Conservation (phyloP, 2,888 invertebrate species). For the Catocala nupta region DNA sequence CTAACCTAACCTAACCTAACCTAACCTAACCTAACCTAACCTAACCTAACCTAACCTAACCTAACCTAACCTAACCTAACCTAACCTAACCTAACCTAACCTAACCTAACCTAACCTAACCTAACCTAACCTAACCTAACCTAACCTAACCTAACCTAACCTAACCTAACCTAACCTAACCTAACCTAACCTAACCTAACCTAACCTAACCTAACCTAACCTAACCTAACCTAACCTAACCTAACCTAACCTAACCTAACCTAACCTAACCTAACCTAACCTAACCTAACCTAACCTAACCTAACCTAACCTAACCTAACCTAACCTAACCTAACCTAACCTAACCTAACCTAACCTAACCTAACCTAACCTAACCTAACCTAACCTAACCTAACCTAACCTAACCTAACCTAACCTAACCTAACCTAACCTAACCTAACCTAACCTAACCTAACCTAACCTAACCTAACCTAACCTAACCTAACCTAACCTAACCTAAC, state of each 20-base stretch:
- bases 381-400: slow-evolving; percentile 27
- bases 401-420: slow-evolving; percentile 24
- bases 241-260: slow-evolving; percentile 19
- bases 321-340: slow-evolving; percentile 21
- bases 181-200: slow-evolving; percentile 20
- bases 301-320: slow-evolving; percentile 16
- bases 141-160: slow-evolving; percentile 29
- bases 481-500: slow-evolving; percentile 34
- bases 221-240: slow-evolving; percentile 23
- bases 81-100: slow-evolving; percentile 32
- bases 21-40: slow-evolving; percentile 47
- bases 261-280: slow-evolving; percentile 10
- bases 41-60: slow-evolving; percentile 43
- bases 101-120: slow-evolving; percentile 18
- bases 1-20: slow-evolving; percentile 49
- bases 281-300: slow-evolving; percentile 23
- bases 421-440: slow-evolving; percentile 29
- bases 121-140: slow-evolving; percentile 27
- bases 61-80: slow-evolving; percentile 27
- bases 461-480: slow-evolving; percentile 36
- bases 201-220: slow-evolving; percentile 18
- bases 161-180: slow-evolving; percentile 27
- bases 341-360: slow-evolving; percentile 29
- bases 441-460: slow-evolving; percentile 37
- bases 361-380: slow-evolving; percentile 25